These are phyloP conservation scores for Tragelaphus eurycerus DNA, from an alignment of 2,797 vertebrate genomes.

Conservation along the genomic window DNA sequence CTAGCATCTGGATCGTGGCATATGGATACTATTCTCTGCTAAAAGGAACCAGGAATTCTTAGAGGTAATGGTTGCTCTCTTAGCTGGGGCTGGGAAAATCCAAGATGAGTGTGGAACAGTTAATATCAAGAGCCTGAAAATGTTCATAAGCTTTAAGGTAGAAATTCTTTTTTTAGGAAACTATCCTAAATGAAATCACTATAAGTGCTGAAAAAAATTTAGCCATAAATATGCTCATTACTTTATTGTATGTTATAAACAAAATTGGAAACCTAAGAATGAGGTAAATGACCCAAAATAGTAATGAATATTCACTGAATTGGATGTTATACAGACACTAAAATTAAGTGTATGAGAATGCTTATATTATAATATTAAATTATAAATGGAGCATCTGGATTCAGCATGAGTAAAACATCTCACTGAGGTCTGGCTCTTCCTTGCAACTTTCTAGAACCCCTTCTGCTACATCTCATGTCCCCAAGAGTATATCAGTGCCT, in stretches of 20 bases:
- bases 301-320: background rate
- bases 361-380: background rate
- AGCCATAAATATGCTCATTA: background rate
- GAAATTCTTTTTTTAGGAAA: background rate
- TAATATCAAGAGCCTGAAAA: background rate
- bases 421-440: background rate
- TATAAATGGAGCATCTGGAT: background rate
- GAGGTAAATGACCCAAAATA: background rate
- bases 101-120: background rate
- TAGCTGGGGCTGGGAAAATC: background rate
- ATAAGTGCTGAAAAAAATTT: background rate
- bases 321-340: background rate
- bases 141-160: background rate
- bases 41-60: background rate
- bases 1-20: background rate
- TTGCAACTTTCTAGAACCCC: background rate
- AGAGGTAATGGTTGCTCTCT: background rate
- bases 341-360: background rate
- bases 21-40: background rate
- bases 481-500: background rate
- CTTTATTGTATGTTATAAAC: background rate
- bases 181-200: background rate
- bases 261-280: background rate
- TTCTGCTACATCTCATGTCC: background rate
- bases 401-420: background rate